Conservation (phyloP, 2,888 invertebrate species). For the Candidula unifasciata region DNA sequence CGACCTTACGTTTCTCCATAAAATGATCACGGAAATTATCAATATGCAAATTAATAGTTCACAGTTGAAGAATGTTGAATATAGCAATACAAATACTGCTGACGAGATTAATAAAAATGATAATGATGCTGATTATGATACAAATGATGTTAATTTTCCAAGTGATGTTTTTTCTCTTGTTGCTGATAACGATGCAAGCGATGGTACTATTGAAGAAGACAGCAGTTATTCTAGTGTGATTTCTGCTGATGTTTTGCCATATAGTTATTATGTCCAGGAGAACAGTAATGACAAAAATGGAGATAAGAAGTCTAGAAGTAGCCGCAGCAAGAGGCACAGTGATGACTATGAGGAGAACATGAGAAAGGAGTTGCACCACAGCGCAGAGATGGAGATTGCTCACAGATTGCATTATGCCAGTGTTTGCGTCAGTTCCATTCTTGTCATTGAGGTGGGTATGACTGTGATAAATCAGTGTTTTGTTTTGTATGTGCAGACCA, state of each 20-base stretch:
- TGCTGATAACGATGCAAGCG: not conserved
- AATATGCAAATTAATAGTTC: conserved; percentile 44
- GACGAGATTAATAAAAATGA: not conserved
- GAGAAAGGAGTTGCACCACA: conserved; percentile 46
- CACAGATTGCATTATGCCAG: conserved; percentile 60
- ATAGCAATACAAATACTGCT: conserved; percentile 14
- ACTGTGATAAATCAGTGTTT: not conserved
- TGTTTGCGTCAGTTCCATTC: conserved; percentile 55
- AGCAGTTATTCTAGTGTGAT: not conserved
- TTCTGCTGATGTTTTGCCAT: no score
- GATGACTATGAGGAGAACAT: conserved; percentile 20
- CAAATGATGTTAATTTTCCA: not conserved
- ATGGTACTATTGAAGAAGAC: not conserved
- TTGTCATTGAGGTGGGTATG: conserved; percentile 57
- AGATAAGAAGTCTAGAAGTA: not conserved
- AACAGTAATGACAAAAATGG: no score
- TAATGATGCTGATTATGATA: not conserved
- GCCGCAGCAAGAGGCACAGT: not conserved
- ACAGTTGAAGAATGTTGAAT: not conserved
- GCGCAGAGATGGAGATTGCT: conserved; percentile 54
- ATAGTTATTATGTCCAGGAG: no score
- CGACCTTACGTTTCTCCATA: not conserved
- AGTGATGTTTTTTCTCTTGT: not conserved
- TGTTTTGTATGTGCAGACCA: not conserved
- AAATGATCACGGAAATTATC: conserved; percentile 4